Conservation (phyloP, 1,140 invertebrate genomes). For the Polyergus mexicanus region DNA sequence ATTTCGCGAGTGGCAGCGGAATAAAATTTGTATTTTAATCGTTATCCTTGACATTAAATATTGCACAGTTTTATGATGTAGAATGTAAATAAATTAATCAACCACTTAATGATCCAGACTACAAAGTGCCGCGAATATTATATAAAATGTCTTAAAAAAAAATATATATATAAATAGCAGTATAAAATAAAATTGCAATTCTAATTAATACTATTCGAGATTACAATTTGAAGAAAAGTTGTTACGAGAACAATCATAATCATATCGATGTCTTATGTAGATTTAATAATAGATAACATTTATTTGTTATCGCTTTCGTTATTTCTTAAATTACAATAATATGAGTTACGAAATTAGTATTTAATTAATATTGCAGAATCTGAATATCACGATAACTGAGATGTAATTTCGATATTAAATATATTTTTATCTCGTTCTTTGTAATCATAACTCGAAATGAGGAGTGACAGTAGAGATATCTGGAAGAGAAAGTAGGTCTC, state of each 20-base stretch:
- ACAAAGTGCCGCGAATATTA: background rate
- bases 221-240: background rate
- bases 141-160: background rate
- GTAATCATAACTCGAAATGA: background rate
- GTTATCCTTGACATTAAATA: slow-evolving; percentile 22
- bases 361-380: slow-evolving; percentile 11
- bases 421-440: background rate
- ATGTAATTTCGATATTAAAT: background rate
- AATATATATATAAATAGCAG: background rate
- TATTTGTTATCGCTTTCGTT: background rate
- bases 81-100: slow-evolving; percentile 2
- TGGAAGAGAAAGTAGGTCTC: slow-evolving; percentile 34
- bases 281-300: background rate
- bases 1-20: background rate
- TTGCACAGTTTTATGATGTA: background rate
- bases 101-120: background rate
- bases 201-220: slow-evolving; percentile 8
- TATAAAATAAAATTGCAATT: background rate
- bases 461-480: background rate
- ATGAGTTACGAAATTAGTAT: background rate
- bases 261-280: background rate
- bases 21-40: slow-evolving; percentile 12
- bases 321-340: background rate
- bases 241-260: background rate
- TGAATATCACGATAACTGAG: background rate